Percentiles rank a stretch among this genome's conserved stretches.
Conservation (phyloP, 2,888 invertebrate species). For the Drosophila fulvimacula region DNA sequence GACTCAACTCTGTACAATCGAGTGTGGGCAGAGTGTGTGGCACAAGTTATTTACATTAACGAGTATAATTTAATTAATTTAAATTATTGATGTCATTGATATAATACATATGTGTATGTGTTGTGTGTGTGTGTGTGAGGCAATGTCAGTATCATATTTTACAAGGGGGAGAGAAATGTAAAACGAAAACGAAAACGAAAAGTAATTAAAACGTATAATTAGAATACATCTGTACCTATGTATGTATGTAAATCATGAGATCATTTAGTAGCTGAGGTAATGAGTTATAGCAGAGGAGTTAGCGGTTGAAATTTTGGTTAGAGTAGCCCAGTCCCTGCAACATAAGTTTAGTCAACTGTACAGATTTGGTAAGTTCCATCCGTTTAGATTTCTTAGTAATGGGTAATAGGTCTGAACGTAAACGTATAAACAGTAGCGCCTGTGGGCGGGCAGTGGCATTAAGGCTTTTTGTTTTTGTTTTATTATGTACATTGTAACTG, state of each 20-base stretch:
- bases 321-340: constrained; percentile 57
- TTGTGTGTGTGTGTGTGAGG: constrained; percentile 41
- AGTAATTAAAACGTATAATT: constrained; percentile 36
- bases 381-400: constrained; percentile 45
- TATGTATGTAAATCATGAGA: constrained; percentile 1
- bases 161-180: constrained; percentile 57
- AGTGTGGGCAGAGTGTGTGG: constrained; percentile 33
- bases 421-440: constrained; percentile 64
- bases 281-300: constrained; percentile 26
- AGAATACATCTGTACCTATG: constrained; percentile 15
- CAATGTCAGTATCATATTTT: constrained; percentile 55
- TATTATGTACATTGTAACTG: constrained; percentile 37
- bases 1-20: constrained; percentile 80
- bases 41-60: constrained; percentile 72
- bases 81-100: constrained; percentile 42
- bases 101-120: constrained; percentile 46
- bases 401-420: constrained; percentile 60
- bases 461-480: constrained; percentile 19
- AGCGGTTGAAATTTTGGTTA: constrained; percentile 34
- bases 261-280: constrained; percentile 18
- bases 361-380: constrained; percentile 60
- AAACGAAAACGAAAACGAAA: constrained; percentile 54
- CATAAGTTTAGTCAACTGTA: constrained; percentile 74
- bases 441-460: constrained; percentile 37
- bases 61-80: constrained; percentile 49